Evolutionary conservation across 2,888 invertebrate genomes (phyloP).

Genomic region (Hyles lineata): DNA sequence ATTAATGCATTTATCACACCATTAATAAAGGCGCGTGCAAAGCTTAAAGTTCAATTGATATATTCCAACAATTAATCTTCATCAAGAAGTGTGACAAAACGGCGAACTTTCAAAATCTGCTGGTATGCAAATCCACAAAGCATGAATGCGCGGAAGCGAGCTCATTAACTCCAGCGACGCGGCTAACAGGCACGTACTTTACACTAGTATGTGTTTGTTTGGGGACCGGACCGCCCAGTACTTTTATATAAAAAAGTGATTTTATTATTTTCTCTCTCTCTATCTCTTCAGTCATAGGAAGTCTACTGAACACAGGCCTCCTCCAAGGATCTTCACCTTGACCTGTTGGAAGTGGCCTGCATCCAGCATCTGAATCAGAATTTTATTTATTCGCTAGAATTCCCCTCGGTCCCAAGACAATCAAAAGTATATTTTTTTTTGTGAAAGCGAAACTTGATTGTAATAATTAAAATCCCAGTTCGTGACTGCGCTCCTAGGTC

Average conservation of each 20-base stretch:
- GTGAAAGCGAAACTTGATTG: too few species aligned
- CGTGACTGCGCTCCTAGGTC: too few species aligned
- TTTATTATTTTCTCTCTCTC: too few species aligned
- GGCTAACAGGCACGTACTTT: conserved; percentile 18
- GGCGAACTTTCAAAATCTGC: conserved; percentile 9
- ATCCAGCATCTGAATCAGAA: too few species aligned
- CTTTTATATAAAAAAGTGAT: background rate
- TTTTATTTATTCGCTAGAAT: too few species aligned
- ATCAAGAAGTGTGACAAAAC: background rate
- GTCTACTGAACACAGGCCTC: too few species aligned
- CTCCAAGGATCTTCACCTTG: too few species aligned
- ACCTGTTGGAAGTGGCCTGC: too few species aligned
- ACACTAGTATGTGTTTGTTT: conserved; percentile 11
- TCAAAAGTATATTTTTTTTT: too few species aligned
- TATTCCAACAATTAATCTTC: background rate
- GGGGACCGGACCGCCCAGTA: background rate
- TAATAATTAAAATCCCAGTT: too few species aligned
- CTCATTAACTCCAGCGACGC: conserved; percentile 36
- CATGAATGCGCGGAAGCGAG: conserved; percentile 44
- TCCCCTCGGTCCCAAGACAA: too few species aligned
- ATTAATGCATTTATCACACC: background rate
- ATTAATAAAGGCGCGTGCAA: background rate
- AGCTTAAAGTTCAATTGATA: background rate
- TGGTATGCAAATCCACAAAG: conserved; percentile 33
- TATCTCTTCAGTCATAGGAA: too few species aligned